Evolutionary conservation across 2,888 invertebrate genomes (phyloP), one percentile per base, ranked within the genome.

Genomic region (Oegoconia quadripuncta): DNA sequence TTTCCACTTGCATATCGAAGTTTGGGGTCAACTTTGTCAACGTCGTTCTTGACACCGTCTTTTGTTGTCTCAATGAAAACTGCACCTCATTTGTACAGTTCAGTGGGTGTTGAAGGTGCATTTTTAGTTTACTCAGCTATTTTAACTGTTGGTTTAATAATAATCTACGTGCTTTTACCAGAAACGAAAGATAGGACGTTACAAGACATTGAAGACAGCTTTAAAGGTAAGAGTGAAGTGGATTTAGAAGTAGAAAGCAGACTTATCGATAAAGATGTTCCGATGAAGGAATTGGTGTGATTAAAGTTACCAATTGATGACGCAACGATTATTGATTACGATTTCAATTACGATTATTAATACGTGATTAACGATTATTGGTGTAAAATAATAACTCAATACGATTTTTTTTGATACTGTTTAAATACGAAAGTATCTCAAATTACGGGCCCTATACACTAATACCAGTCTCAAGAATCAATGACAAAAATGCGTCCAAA

Each of bases 21-120:
- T 52, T 68, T 86, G 46, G 86, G 86, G 0, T 84, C 86, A 9
- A 78, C 86, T 0, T 56, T 87, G 14, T 83, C 86, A 1, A 86
- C 84, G 0, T 80, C 84, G 18, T 84, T 86, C 53, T 56, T 86
- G 44, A 83, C 86, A 1, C 84, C 86, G 5, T 55, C 84, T 9
- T 86, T 87, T 38, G 69, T 87, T 5, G 57, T 84, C 7, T 86
- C 86, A 0, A 87, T 87, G 86, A 87, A 87, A 50, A 81, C 86
- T n/a, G 87, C 86, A 0, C 86, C 86, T 5, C 70, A 86, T 63
- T 56, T 87, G 13, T 87, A 78, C 39, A 71, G 81, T 0, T 76
- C 86, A 1, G 72, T 87, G 0, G 86, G 86, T 0, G 84, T 87
- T 0, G 72, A 87, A 57, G 86, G 86, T 2, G 82, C 86, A 0